A percentile compares a stretch with the other conserved stretches of the same genome.
Evolutionary conservation across 92 coral and sea anemone genomes (phyloP).

Genomic region (Paramuricea clavata): DNA sequence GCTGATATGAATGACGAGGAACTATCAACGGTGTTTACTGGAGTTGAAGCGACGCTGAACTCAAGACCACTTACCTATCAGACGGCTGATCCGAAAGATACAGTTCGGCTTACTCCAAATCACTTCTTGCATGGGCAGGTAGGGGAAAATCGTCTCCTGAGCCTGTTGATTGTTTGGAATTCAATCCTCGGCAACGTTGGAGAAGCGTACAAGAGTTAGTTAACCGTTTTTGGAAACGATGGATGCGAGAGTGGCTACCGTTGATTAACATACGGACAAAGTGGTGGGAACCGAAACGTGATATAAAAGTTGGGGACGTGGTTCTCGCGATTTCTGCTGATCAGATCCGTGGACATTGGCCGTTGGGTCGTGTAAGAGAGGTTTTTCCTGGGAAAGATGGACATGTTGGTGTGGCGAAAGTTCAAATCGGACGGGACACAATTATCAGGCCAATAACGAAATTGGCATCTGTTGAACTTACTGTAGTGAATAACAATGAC

Average conservation of each 20-base stretch:
- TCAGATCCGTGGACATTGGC: constrained; percentile 44
- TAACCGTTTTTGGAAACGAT: constrained; percentile 27
- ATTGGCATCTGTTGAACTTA: constrained; percentile 17
- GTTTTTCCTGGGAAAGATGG: constrained; percentile 56
- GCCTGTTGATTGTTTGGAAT: not conserved
- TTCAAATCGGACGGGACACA: constrained; percentile 46
- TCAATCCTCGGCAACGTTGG: constrained; percentile 18
- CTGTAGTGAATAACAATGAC: too few relatives aligned
- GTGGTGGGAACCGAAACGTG: constrained; percentile 23
- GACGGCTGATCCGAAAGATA: constrained; percentile 24
- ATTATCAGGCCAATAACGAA: constrained; percentile 53
- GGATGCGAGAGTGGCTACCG: constrained; percentile 59
- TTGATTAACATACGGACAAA: constrained; percentile 1
- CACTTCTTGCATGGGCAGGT: constrained; percentile 11
- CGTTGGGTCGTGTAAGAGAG: constrained; percentile 25
- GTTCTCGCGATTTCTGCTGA: constrained; percentile 45
- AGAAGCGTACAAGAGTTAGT: constrained; percentile 23
- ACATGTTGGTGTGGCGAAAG: constrained; percentile 61
- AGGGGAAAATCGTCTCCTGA: not conserved
- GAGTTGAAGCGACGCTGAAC: not conserved
- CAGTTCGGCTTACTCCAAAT: constrained; percentile 15
- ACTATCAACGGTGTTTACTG: not conserved
- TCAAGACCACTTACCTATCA: constrained; percentile 45
- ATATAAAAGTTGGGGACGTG: constrained; percentile 41
- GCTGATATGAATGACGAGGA: constrained; percentile 34